These are phyloP conservation scores for Acanthococcus lagerstroemiae DNA, from an alignment of 2,888 invertebrate species.

Conservation along the genomic window DNA sequence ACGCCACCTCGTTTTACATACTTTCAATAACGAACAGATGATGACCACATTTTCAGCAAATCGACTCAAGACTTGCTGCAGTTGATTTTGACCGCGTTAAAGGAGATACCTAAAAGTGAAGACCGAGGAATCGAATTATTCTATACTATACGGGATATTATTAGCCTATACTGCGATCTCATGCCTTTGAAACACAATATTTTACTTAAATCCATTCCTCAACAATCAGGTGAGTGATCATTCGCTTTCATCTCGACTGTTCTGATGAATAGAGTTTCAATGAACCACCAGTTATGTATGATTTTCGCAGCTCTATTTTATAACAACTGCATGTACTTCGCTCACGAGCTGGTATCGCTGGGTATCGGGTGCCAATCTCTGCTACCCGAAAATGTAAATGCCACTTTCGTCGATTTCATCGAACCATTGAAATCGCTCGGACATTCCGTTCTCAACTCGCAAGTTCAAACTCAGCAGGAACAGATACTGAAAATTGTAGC, in stretches of 20 bases:
- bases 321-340: constrained; percentile 84
- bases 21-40: too few species aligned
- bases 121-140: constrained; percentile 51
- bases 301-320: constrained; percentile 61
- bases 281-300: not conserved
- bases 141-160: constrained; percentile 58
- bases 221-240: constrained; percentile 60
- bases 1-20: not conserved
- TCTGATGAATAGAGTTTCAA: not conserved
- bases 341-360: constrained; percentile 59
- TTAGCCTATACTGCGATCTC: constrained; percentile 65
- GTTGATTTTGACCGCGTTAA: constrained; percentile 3
- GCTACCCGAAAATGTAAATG: constrained; percentile 13
- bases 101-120: constrained; percentile 7
- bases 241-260: not conserved
- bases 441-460: constrained; percentile 57
- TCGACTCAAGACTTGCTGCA: constrained; percentile 5
- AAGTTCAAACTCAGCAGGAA: constrained; percentile 63
- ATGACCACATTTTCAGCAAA: too few species aligned
- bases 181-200: constrained; percentile 71
- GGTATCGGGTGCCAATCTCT: constrained; percentile 38
- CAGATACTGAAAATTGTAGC: constrained; percentile 65
- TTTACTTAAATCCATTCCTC: constrained; percentile 71
- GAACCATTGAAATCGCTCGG: constrained; percentile 58
- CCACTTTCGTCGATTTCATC: constrained; percentile 57